A percentile compares a stretch with the other conserved stretches of the same genome.
Evolutionary conservation across 2,888 invertebrate species (phyloP).

Genomic region (Tanytarsus gracilentus): DNA sequence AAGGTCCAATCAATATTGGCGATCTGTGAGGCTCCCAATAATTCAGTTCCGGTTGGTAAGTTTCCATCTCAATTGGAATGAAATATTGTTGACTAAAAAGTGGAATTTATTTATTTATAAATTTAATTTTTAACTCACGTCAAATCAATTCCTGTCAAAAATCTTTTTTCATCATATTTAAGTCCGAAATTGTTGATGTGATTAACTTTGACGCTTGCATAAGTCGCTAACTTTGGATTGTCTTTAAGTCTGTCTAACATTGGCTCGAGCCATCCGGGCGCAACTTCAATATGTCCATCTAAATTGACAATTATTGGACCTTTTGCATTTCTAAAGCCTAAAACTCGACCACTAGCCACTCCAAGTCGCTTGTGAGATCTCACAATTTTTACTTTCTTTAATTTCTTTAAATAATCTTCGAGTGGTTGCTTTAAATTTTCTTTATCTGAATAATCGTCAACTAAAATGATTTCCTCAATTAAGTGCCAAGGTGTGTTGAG

Average conservation of each 20-base stretch:
- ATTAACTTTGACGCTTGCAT: no score
- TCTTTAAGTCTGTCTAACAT: neutral
- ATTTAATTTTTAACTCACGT: no score
- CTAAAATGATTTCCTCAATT: constrained; percentile 76
- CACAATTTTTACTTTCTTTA: neutral
- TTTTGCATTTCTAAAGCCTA: neutral
- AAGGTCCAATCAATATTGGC: neutral
- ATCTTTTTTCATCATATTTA: no score
- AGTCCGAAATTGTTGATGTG: no score
- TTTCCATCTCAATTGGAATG: no score
- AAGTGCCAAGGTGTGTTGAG: constrained; percentile 50
- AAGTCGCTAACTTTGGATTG: neutral
- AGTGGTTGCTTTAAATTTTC: neutral
- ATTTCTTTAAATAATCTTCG: neutral
- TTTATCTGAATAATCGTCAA: constrained; percentile 53
- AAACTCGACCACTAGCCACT: neutral
- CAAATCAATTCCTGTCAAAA: no score
- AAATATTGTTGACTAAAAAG: no score
- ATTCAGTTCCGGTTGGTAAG: no score
- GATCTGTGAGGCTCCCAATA: no score
- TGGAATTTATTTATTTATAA: no score
- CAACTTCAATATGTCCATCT: neutral
- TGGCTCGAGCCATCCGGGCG: constrained; percentile 4
- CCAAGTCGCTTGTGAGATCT: neutral
- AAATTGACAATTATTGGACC: neutral